Evolutionary conservation across 2,888 invertebrate genomes (phyloP), one percentile per base, ranked within the genome.

Genomic region (Neoaliturus tenellus): DNA sequence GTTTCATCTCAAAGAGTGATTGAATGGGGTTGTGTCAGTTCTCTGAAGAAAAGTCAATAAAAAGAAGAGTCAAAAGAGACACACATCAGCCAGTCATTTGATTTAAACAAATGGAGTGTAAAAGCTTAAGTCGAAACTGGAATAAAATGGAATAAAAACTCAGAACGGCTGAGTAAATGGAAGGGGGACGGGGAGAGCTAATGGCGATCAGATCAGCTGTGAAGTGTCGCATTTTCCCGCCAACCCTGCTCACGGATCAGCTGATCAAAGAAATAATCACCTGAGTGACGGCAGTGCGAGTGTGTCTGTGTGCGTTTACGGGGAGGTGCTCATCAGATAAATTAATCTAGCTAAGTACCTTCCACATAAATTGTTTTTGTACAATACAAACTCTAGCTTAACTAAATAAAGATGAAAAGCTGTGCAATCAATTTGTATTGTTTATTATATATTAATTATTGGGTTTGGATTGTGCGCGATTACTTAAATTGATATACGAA

Each of bases 141-240:
- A 31, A 62, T 62, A 8, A 62, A 62, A 62, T 62, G 62, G 62
- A 62, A 62, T 62, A 62, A 62, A 51, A 62, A 31, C 28, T 28
- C 28, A 62, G 31, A 17, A 62, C 28, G 62, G 62, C 62, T 62
- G 62, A 62, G 62, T 62, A 62, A 31, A 2, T 20, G n/a, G n/a
- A n/a, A 51, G 51, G 51, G 14, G 39, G 39, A 8, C 48, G 48
- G 4, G 48, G 48, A 14, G 14, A 14, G 62, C 62, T 62, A 62
- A 62, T 62, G 62, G 62, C 20, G 62, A 62, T 62, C 31, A 62
- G 62, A 62, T 62, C 62, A 62, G 62, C 62, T 62, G 62, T 62
- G 31, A 62, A 62, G 62, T 62, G 62, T 62, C 62, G 28, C 62
- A 25, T 62, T 62, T 62, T 62, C 62, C 62, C 62, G 62, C 62